Evolutionary conservation across 1,140 invertebrate species (phyloP), one percentile per base, ranked within the genome.

Genomic region (Bombyx mandarina): DNA sequence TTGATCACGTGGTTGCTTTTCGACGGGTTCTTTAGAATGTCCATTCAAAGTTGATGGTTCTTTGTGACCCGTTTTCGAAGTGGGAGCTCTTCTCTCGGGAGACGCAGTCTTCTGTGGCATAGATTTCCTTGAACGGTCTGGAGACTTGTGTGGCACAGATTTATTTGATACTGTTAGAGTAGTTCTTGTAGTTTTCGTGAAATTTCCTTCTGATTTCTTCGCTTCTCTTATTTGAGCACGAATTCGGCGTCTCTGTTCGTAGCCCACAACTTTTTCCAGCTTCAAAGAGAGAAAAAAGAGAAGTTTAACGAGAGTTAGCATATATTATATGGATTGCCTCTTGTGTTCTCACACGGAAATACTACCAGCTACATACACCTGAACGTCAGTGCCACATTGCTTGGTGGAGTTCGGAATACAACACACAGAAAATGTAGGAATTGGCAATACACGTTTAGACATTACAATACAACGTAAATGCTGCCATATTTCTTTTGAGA

Each of bases 191-290:
- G 65, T 75, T 52, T 61, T 73, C 43, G 57, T 69, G 57, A 69
- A 58, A 55, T 57, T 59, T 46, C 63, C 55, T 63, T 63, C 55
- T 89, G 81, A 66, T 92, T 56, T 91, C 62, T 90, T 91, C 3
- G 93, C 91, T 7, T 92, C 72, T 62, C 93, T 87, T 56, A 95
- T 93, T 79, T 94, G 93, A 7, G 93, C 89, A 62, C 94, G 89
- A 56, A 95, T 94, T 57, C 92, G 89, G 54, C 93, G 89, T 58
- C 94, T 83, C 68, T 94, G 88, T 65, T 95, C 93, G 71, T 95
- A 95, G 56, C 90, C 91, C 35, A 90, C 90, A 43, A 93, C 91
- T 71, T 91, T 93, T 79, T 94, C 92, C 73, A 94, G 84, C 91
- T 93, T 82, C 65, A 89, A 90, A 63, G 2, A 35, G 7, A 52